Base-by-base conservation (phyloP, 2,113 vertebrate species). In the Lepus americanus region DNA sequence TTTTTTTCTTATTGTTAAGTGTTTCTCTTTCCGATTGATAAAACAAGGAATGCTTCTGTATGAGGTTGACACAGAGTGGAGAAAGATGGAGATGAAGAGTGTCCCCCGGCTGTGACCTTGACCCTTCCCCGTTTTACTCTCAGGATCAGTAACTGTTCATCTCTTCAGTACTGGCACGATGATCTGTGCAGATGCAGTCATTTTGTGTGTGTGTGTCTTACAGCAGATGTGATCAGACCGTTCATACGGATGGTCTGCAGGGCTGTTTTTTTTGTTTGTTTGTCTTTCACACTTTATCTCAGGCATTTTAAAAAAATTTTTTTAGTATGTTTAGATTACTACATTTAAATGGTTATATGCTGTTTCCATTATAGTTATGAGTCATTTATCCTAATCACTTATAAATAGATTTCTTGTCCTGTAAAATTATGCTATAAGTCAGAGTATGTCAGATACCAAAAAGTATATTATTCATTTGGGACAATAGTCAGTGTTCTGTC, bases 1-100 rank as follows among this genome's bases (percentile, higher is more conserved):
- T 90, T 77, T 88, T 19, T 17, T 88, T 96, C 14, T 90, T 92
- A 14, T 73, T 96, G 49, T 95, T 92, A 87, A 87, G 51, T 64
- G 77, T 92, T 86, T 53, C 25, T 53, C 39, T 67, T 89, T 61
- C 5, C 53, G 77, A 78, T 87, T 66, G 61, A 64, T 85, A 76
- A 87, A 59, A 27, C 91, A 49, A 95, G 76, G 93, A 59, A 69
- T 81, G 61, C 7, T 84, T 7, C 2, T 94, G 73, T 94, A 20
- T 86, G 92, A 67, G 87, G 44, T 64, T 78, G 61, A 92, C 93
- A 85, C 23, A 61, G 29, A 49, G 0, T 66, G 53, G 80, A 84
- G 59, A 87, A 90, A 92, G 63, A 20, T 83, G 49, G 69, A 89
- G 44, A 53, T 19, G 66, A 80, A 67, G 49, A 83, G 19, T 86